These are phyloP conservation scores for Felis catus DNA, from an alignment of 2,113 vertebrate species.

Conservation along the genomic window DNA sequence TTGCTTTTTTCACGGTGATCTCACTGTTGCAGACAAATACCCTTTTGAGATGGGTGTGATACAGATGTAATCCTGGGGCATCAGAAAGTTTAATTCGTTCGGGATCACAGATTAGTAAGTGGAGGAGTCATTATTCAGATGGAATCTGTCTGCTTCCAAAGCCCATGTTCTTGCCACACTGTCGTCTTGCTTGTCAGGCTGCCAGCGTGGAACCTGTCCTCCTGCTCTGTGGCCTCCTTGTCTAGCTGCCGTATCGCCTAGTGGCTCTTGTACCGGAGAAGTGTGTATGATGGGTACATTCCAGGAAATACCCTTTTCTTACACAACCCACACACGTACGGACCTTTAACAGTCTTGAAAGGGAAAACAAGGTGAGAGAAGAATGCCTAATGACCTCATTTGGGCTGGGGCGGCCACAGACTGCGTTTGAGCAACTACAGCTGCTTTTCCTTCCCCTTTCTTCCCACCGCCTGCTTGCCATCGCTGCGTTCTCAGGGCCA, in stretches of 20 bases:
- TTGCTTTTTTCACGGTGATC: not conserved
- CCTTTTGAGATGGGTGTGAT: not conserved
- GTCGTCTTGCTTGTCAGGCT: not conserved
- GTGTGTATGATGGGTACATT: not conserved
- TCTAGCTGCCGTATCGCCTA: not conserved
- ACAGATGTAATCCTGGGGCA: not conserved
- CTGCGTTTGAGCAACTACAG: not conserved
- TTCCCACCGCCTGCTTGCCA: not conserved
- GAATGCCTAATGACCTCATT: conserved; percentile 55
- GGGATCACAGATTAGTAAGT: not conserved
- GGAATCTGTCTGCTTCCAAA: not conserved
- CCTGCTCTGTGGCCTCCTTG: not conserved
- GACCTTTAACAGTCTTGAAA: not conserved
- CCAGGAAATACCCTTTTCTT: conserved; percentile 26
- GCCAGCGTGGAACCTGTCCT: not conserved
- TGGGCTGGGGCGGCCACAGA: not conserved
- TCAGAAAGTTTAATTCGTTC: conserved; percentile 3
- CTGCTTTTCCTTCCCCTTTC: not conserved
- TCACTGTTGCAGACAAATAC: not conserved
- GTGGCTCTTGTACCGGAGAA: not conserved
- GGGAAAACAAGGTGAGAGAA: conserved; percentile 36
- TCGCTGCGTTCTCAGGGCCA: not conserved
- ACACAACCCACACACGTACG: not conserved
- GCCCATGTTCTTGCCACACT: not conserved
- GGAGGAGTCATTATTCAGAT: not conserved